Conservation (phyloP, 2,888 invertebrate genomes). For the Scotopteryx bipunctaria region DNA sequence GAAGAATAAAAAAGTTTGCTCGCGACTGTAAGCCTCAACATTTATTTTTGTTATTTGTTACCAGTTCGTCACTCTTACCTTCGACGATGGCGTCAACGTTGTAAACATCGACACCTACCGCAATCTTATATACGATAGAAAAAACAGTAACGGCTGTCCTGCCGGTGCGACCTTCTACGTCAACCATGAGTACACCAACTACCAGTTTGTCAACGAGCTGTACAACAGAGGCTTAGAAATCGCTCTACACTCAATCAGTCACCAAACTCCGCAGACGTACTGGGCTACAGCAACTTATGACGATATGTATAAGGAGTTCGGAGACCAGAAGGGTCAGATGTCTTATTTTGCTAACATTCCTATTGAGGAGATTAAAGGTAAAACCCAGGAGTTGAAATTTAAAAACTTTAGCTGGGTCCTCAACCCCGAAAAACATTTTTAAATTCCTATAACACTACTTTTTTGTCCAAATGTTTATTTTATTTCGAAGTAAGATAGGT, state of each 20-base stretch:
- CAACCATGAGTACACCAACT: slow-evolving; percentile 89
- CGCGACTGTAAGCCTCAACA: too few relatives aligned
- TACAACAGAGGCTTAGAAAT: slow-evolving; percentile 85
- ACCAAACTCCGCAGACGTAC: slow-evolving; percentile 78
- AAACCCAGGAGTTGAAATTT: too few relatives aligned
- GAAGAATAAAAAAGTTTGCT: too few relatives aligned
- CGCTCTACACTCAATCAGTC: slow-evolving; percentile 87
- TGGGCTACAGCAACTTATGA: slow-evolving; percentile 84
- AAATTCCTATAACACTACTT: too few relatives aligned
- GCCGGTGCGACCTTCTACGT: slow-evolving; percentile 87
- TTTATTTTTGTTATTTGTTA: too few relatives aligned
- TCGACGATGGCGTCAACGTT: slow-evolving; percentile 85
- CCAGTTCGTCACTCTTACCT: slow-evolving; percentile 87
- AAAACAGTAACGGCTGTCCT: slow-evolving; percentile 86
- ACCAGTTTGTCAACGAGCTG: slow-evolving; percentile 84
- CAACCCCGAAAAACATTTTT: too few relatives aligned
- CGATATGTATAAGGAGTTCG: slow-evolving; percentile 81
- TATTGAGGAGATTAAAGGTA: slow-evolving; percentile 59
- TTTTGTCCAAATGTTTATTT: too few relatives aligned
- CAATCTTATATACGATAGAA: slow-evolving; percentile 71
- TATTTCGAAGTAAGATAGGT: too few relatives aligned
- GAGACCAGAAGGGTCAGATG: slow-evolving; percentile 81
- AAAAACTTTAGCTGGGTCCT: too few relatives aligned
- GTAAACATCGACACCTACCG: slow-evolving; percentile 82
- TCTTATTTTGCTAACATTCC: slow-evolving; percentile 82